phyloP scores from a whole-genome alignment of 2,113 vertebrate genomes.

The Anser cygnoides region DNA sequence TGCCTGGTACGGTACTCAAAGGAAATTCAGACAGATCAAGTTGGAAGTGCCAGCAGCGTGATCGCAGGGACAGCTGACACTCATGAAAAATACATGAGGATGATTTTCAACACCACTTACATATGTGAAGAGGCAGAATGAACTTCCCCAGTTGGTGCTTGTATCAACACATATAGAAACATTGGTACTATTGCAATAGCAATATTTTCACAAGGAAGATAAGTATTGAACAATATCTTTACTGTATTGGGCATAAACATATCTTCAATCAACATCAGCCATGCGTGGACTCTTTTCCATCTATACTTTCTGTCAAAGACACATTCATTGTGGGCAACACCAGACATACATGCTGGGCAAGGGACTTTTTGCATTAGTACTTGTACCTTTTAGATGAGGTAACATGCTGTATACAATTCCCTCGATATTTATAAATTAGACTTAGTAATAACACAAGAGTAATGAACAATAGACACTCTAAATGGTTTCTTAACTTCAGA shows the following conservation, averaged over 20 bases:
- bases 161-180: not conserved
- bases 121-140: not conserved
- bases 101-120: not conserved
- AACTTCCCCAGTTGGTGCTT: not conserved
- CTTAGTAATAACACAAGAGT: not conserved
- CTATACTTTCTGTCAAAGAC: not conserved
- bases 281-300: not conserved
- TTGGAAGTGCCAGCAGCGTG: not conserved
- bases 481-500: not conserved
- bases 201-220: constrained; percentile 55
- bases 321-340: not conserved
- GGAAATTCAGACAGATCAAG: not conserved
- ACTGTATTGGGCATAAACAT: not conserved
- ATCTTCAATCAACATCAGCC: not conserved
- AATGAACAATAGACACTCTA: not conserved
- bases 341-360: not conserved
- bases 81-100: not conserved
- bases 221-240: constrained; percentile 26
- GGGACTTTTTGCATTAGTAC: not conserved
- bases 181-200: constrained; percentile 29
- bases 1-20: not conserved
- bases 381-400: not conserved
- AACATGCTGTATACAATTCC: not conserved
- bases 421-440: not conserved
- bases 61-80: not conserved